These are phyloP conservation scores for Paedocypris sp. DNA, from an alignment of 2,113 vertebrate species.

Conservation along the genomic window DNA sequence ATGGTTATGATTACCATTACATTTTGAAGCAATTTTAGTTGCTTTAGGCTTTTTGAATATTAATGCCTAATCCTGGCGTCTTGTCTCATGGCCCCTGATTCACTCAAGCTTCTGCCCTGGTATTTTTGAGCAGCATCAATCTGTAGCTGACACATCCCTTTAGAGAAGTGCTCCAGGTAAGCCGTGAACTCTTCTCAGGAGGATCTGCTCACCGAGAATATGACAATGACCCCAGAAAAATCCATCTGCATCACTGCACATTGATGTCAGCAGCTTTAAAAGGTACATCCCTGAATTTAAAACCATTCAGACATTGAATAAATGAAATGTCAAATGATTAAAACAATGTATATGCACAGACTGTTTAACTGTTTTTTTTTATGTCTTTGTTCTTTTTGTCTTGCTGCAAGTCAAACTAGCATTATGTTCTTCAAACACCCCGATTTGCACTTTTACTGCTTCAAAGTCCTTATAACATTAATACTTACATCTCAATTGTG, in stretches of 20 bases:
- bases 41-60: conserved; percentile 13
- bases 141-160: conserved; percentile 32
- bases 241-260: no score
- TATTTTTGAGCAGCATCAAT: conserved; percentile 42
- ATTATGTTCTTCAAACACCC: no score
- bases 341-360: no score
- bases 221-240: not conserved
- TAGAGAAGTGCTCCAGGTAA: not conserved
- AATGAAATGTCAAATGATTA: no score
- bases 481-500: no score
- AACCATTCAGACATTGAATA: no score
- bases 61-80: conserved; percentile 20
- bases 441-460: not conserved
- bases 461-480: conserved; percentile 10
- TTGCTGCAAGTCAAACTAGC: no score
- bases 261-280: no score
- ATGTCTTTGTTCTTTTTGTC: no score
- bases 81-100: conserved; percentile 24
- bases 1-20: conserved; percentile 11
- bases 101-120: conserved; percentile 34
- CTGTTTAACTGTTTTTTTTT: no score
- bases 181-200: conserved; percentile 5
- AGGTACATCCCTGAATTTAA: no score
- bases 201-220: not conserved
- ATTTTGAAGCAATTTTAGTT: conserved; percentile 2